Percentiles rank a stretch among this genome's conserved stretches.
Evolutionary conservation across 1,140 invertebrate species (phyloP).

Genomic region (Aphelinus certus): DNA sequence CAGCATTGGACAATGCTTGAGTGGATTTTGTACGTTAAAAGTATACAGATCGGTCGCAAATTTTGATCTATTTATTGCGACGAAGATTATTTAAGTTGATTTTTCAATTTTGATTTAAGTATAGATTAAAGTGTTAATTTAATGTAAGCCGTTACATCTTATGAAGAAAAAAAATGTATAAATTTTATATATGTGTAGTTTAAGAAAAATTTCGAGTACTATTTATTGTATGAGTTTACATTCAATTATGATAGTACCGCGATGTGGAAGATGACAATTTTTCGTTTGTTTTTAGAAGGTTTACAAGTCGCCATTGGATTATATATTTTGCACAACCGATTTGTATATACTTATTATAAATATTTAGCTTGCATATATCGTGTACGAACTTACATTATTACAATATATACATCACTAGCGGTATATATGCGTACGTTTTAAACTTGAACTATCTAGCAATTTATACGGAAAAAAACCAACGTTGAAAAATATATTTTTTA

Average conservation of each 20-base stretch:
- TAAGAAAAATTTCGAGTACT: constrained; percentile 27
- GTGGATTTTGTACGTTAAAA: constrained; percentile 21
- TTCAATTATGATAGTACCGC: constrained; percentile 15
- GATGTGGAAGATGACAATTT: constrained; percentile 9
- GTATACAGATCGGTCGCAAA: constrained; percentile 29
- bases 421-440: constrained; percentile 42
- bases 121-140: constrained; percentile 9
- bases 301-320: not conserved
- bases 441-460: constrained; percentile 53
- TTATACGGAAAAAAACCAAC: constrained; percentile 53
- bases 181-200: constrained; percentile 17
- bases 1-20: constrained; percentile 16
- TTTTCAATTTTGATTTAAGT: constrained; percentile 14
- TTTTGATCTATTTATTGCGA: constrained; percentile 32
- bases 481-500: constrained; percentile 65
- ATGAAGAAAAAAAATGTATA: constrained; percentile 30
- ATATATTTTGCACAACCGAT: constrained; percentile 27
- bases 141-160: constrained; percentile 6
- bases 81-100: not conserved
- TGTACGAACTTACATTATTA: constrained; percentile 30
- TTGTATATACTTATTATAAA: constrained; percentile 35
- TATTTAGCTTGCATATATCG: constrained; percentile 17
- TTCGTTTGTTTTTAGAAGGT: no score
- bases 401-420: constrained; percentile 18
- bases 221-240: constrained; percentile 11